Conservation (phyloP, 1,140 invertebrate species). For the Chlorops oryzae region DNA sequence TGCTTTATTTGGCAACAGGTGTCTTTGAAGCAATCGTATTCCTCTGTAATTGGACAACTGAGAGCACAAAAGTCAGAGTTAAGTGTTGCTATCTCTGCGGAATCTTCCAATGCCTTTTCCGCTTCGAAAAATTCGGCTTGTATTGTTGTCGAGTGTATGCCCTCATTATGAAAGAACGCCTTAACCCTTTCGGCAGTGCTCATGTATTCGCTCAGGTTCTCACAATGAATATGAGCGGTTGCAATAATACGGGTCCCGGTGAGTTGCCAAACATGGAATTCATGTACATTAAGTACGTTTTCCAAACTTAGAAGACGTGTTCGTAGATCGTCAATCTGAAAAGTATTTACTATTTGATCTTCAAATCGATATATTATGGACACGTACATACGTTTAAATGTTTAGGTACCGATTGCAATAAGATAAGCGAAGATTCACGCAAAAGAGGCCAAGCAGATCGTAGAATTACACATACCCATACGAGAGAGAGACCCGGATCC, state of each 20-base stretch:
- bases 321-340: constrained; percentile 83
- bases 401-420: constrained; percentile 86
- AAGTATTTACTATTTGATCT: too few species aligned
- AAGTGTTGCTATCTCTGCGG: constrained; percentile 45
- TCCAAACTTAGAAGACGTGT: constrained; percentile 79
- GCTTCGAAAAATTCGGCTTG: constrained; percentile 88
- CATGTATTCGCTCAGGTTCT: constrained; percentile 84
- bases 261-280: constrained; percentile 92
- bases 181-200: constrained; percentile 91
- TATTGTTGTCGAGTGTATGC: constrained; percentile 78
- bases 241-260: constrained; percentile 89
- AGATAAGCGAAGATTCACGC: constrained; percentile 79
- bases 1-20: constrained; percentile 64
- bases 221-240: constrained; percentile 85
- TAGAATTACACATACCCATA: constrained; percentile 74
- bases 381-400: constrained; percentile 79
- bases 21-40: constrained; percentile 73
- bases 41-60: constrained; percentile 77
- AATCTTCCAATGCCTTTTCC: constrained; percentile 44
- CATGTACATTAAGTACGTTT: constrained; percentile 84
- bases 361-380: too few species aligned
- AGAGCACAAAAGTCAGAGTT: constrained; percentile 66
- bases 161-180: constrained; percentile 89
- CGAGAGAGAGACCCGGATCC: constrained; percentile 85
- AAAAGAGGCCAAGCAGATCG: constrained; percentile 81